Conservation (phyloP, 2,888 invertebrate genomes). For the Noctua pronuba region DNA sequence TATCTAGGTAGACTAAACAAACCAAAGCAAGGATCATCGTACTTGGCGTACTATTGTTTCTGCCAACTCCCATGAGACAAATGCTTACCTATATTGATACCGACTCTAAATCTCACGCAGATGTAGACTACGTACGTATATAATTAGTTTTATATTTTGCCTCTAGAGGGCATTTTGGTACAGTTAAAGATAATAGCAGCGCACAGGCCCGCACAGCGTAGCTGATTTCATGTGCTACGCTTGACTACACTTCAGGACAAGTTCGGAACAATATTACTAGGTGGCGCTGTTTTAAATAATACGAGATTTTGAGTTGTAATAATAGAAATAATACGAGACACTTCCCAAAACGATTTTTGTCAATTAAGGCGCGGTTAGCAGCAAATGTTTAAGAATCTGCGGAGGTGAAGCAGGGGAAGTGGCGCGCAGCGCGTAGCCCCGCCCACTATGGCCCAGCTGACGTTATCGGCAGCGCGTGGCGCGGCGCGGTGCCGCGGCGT, state of each 20-base stretch:
- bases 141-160: neutral
- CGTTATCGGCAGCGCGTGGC: no score
- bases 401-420: no score
- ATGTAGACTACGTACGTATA: neutral
- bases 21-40: neutral
- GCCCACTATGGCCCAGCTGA: no score
- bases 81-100: neutral
- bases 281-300: constrained; percentile 24
- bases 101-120: neutral
- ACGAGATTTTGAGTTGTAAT: neutral
- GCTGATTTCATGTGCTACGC: neutral
- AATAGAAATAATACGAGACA: neutral
- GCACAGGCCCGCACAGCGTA: no score
- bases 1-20: neutral
- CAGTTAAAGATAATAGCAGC: neutral
- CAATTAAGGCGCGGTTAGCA: no score
- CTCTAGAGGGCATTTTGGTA: constrained; percentile 36
- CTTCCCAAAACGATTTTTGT: no score
- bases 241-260: neutral
- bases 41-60: neutral
- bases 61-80: neutral
- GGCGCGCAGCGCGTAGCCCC: no score
- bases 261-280: constrained; percentile 24
- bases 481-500: no score
- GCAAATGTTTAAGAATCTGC: no score